Evolutionary conservation across 2,888 invertebrate genomes (phyloP), one percentile per base, ranked within the genome.

Genomic region (Rhaphigaster nebulosa): DNA sequence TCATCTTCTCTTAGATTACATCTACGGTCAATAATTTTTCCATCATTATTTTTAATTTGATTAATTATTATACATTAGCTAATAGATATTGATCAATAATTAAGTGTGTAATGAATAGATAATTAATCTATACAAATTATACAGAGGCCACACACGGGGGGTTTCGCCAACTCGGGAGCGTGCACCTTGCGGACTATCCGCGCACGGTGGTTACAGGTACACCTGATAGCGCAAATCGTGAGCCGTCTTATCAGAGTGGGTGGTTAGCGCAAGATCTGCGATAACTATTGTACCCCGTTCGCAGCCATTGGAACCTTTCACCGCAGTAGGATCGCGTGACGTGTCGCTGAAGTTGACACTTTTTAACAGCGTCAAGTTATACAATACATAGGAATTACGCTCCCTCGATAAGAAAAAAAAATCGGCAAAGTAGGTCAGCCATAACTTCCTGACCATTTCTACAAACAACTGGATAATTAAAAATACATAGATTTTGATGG

Each of bases 141-240:
- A n/a, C n/a, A 60, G n/a, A n/a, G 60, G 60, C 60, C 60, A 60
- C 60, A 60, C 60, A 26, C 60, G 1, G 2, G n/a, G 6, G n/a
- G 26, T 60, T 60, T n/a, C 26, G 26, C 60, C 26, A n/a, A 8
- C n/a, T 0, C 8, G 8, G 12, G 20, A 60, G 60, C 60, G 60
- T 60, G 60, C 60, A 60, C 60, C 60, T 60, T 60, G 20, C 34
- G 20, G 70, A 23, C 29, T 18, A 34, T 18, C 65, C 4, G 65
- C 65, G 65, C 65, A 65, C 29, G 65, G 65, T 34, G 65, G 18
- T 34, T 38, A 23, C 20, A 20, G 34, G 34, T 76, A 20, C 34
- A 76, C 34, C 38, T 76, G 70, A 76, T 76, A 76, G 70, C 34
- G 70, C 70, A 38, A 34, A 76, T 76, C 70, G 70, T 76, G 70